Evolutionary conservation across 2,113 vertebrate genomes (phyloP).

Genomic region (Xenopus borealis): DNA sequence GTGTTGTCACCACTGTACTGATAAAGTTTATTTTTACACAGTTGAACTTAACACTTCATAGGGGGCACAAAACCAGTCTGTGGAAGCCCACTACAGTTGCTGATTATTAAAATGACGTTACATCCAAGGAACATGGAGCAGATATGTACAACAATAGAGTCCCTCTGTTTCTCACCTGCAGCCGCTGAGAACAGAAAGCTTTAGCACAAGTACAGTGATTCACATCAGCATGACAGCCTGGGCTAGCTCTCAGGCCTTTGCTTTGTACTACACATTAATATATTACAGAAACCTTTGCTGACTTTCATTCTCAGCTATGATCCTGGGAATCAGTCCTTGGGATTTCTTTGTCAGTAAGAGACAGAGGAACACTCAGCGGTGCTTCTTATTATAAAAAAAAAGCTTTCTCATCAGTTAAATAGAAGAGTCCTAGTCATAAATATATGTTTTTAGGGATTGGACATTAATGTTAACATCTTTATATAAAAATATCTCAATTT

Average conservation of each 20-base stretch:
- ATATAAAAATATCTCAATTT: too few species aligned
- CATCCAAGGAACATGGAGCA: neutral
- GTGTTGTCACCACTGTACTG: too few species aligned
- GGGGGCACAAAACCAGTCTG: too few species aligned
- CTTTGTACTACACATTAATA: neutral
- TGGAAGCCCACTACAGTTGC: too few species aligned
- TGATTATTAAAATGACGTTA: too few species aligned
- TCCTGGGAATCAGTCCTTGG: neutral
- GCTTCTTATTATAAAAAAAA: neutral
- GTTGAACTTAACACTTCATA: too few species aligned
- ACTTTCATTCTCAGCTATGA: neutral
- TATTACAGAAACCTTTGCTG: conserved; percentile 4
- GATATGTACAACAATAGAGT: neutral
- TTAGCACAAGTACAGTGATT: neutral
- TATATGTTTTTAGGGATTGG: too few species aligned
- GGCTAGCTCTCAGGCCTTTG: neutral
- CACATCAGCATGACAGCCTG: neutral
- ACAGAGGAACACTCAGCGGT: neutral
- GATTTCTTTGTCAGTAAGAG: neutral
- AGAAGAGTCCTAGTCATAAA: too few species aligned
- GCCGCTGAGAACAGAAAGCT: neutral
- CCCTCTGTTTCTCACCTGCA: neutral
- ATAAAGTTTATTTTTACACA: too few species aligned
- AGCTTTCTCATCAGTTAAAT: too few species aligned
- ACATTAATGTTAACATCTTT: too few species aligned